A percentile compares a stretch with the other conserved stretches of the same genome.
Evolutionary conservation across 2,113 vertebrate genomes (phyloP).

Genomic region (Engraulis encrasicolus): DNA sequence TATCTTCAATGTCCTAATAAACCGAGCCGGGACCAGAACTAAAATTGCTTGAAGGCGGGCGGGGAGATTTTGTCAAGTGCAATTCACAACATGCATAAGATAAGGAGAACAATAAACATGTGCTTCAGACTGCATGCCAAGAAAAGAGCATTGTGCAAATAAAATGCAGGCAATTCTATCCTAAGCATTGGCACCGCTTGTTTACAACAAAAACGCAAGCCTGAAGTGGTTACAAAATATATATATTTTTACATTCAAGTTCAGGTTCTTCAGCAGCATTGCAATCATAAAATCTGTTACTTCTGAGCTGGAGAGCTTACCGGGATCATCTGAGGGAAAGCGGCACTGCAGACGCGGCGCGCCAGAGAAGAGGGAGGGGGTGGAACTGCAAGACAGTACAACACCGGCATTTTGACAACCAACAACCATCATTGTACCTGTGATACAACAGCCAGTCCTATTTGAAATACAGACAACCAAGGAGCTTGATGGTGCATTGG

Average conservation of each 20-base stretch:
- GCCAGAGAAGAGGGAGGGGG: not conserved
- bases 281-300: not conserved
- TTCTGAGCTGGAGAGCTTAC: constrained; percentile 13
- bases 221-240: not conserved
- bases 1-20: not conserved
- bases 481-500: not conserved
- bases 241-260: not conserved
- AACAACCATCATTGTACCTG: not conserved
- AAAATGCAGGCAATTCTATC: too few species aligned
- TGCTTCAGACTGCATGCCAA: too few species aligned
- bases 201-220: too few species aligned
- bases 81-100: not conserved
- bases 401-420: not conserved
- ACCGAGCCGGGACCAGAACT: not conserved
- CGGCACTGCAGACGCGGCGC: constrained; percentile 34
- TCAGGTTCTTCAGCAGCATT: not conserved
- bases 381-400: constrained; percentile 30
- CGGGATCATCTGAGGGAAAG: constrained; percentile 40
- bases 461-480: not conserved
- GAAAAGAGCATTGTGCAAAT: too few species aligned
- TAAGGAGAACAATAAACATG: not conserved
- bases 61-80: not conserved
- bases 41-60: not conserved
- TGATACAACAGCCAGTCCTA: not conserved
- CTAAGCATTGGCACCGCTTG: too few species aligned